A percentile compares a stretch with the other conserved stretches of the same genome.
Conservation (phyloP, 2,113 vertebrate species). For the Anolis carolinensis region DNA sequence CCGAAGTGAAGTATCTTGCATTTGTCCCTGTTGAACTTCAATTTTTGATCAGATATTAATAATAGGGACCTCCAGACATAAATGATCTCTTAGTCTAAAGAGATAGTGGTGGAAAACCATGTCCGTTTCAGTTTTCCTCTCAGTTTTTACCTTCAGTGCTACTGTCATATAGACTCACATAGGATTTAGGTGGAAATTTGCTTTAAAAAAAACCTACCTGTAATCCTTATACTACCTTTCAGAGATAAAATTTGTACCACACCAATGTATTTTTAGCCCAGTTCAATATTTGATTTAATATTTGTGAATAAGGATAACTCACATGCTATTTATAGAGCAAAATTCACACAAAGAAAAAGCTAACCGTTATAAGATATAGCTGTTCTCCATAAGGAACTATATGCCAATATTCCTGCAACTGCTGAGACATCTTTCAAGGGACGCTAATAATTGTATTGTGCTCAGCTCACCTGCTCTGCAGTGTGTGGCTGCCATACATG, state of each 20-base stretch:
- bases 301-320: neutral
- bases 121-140: neutral
- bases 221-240: neutral
- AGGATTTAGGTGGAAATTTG: neutral
- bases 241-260: neutral
- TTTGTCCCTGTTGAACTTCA: too few relatives aligned
- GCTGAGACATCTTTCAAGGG: constrained; percentile 2
- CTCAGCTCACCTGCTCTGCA: constrained; percentile 87
- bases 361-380: neutral
- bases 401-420: neutral
- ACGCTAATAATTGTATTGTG: neutral
- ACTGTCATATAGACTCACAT: neutral
- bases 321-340: neutral
- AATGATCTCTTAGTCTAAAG: too few relatives aligned
- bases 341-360: neutral
- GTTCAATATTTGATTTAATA: neutral
- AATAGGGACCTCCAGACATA: neutral
- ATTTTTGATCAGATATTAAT: too few relatives aligned
- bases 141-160: neutral
- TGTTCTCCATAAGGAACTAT: neutral
- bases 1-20: too few relatives aligned
- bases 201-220: neutral
- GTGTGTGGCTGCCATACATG: constrained; percentile 78
- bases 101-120: too few relatives aligned
- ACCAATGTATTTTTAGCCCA: neutral